Percentiles rank a stretch among this genome's conserved stretches.
Evolutionary conservation across 2,888 invertebrate species (phyloP).

Genomic region (Keiferia lycopersicella): DNA sequence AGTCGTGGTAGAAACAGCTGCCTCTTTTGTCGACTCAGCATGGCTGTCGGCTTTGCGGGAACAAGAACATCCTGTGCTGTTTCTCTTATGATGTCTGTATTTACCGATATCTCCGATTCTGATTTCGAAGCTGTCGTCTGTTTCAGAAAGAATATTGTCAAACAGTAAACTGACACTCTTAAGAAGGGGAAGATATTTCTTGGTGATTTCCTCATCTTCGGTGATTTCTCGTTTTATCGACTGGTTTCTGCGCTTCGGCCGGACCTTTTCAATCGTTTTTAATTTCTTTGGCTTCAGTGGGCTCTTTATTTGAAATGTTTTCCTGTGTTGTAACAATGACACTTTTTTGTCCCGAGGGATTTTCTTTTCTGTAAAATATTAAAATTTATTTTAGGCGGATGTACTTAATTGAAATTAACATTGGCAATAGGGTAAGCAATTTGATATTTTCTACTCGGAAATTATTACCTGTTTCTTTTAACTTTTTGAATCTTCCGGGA

Average conservation of each 20-base stretch:
- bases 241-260: conserved; percentile 51
- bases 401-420: not conserved
- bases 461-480: conserved; percentile 42
- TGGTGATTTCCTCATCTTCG: conserved; percentile 56
- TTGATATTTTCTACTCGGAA: not conserved
- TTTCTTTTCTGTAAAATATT: conserved; percentile 41
- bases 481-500: conserved; percentile 38
- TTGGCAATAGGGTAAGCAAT: not conserved
- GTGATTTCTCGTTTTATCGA: conserved; percentile 57
- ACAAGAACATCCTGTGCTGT: conserved; percentile 49
- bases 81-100: conserved; percentile 37
- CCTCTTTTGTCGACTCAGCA: conserved; percentile 57
- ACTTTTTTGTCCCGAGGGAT: conserved; percentile 39
- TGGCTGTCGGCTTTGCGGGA: conserved; percentile 38
- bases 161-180: conserved; percentile 67
- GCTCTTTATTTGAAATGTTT: conserved; percentile 56
- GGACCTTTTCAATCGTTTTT: conserved; percentile 47
- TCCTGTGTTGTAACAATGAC: conserved; percentile 56
- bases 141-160: conserved; percentile 65
- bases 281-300: conserved; percentile 60
- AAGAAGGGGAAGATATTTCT: conserved; percentile 67
- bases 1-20: conserved; percentile 63
- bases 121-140: conserved; percentile 43
- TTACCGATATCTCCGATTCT: conserved; percentile 46
- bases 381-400: not conserved